Base-by-base conservation (phyloP, 1,140 invertebrate genomes). In the Brachionus plicatilis region DNA sequence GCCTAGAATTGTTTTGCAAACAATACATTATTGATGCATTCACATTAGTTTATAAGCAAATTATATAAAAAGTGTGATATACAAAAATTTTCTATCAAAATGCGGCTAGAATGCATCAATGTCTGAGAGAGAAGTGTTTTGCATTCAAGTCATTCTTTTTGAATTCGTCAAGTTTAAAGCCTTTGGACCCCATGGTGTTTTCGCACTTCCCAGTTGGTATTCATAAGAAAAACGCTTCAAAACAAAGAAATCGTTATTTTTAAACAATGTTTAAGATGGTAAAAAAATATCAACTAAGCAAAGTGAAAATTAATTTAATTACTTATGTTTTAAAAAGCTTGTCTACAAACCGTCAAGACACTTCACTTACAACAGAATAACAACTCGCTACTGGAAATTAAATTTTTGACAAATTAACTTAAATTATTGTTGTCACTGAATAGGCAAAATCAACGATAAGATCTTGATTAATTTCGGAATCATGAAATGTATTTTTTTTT, bases 281-380 rank as follows among this genome's bases (percentile, higher is more conserved):
- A 12, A 68, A 68, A n/a, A 68, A 33, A 68, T 33, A 68, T 33
- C 27, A 68, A 68, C 37, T 33, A 68, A 41, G 66, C 27, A 24
- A 41, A 68, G 66, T 33, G 66, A 72, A 72, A 72, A 72, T 72
- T 72, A 72, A 72, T 72, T 72, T 72, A 72, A 72, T 72, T 72
- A 72, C n/a, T 41, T 43, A 20, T 20, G 33, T 68, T 68, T 68
- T 68, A 68, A 29, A 20, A 72, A 11, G 17, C 41, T 43, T 72
- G 41, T 72, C 37, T 72, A 41, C 41, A 72, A 72, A 43, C 68
- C 68, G 41, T 72, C 37, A 41, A 72, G 17, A 60, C 53, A 68
- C 66, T 20, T 43, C 68, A 72, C 29, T 43, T 17, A 72, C 33
- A 33, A 70, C 66, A 41, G 17, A 72, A 33, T 37, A 72, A 72